Base-by-base conservation (phyloP, 2,113 vertebrate genomes). In the Dermatemys mawii region DNA sequence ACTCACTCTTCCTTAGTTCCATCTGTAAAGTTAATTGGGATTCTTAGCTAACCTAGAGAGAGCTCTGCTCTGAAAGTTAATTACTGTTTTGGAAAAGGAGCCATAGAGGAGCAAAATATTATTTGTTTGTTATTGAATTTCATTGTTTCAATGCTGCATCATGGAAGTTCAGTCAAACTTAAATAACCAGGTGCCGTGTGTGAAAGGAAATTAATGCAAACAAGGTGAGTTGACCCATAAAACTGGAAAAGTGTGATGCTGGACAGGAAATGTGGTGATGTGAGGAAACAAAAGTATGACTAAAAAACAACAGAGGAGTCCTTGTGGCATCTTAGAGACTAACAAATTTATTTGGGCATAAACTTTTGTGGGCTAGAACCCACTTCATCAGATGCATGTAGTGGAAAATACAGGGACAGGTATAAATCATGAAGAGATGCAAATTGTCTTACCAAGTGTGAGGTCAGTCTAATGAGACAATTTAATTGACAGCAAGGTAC, bases 71-170 rank as follows among this genome's bases (percentile, higher is more conserved):
- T 6, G 29, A 94, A 84, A 90, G 44, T 17, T 88, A 86, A 50
- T 88, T 60, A 53, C 53, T 14, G 4, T 60, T 70, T 89, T 86
- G 51, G 50, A 57, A 49, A 83, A 88, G 70, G 3, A 41, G n/a
- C 27, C 78, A 51, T 26, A 73, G 21, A 91, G 90, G 91, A 79
- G 38, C 26, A 88, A 83, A 12, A 6, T 6, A 85, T 87, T 85
- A 41, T 27, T 78, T 57, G 38, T n/a, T 94, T 27, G 91, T 94
- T 90, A 35, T 76, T 67, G 70, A 94, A 91, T 90, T 90, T 83
- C 73, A 90, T 49, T 88, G 84, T 89, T 97, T 94, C 91, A 95
- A 88, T 87, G 16, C 53, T 95, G 81, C 91, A 53, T 89, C 57
- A 87, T 26, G 79, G 78, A 79, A 26, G 17, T 76, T 87, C 53